These are phyloP conservation scores for Galerucella pusilla DNA, from an alignment of 2,888 invertebrate species.

Conservation along the genomic window DNA sequence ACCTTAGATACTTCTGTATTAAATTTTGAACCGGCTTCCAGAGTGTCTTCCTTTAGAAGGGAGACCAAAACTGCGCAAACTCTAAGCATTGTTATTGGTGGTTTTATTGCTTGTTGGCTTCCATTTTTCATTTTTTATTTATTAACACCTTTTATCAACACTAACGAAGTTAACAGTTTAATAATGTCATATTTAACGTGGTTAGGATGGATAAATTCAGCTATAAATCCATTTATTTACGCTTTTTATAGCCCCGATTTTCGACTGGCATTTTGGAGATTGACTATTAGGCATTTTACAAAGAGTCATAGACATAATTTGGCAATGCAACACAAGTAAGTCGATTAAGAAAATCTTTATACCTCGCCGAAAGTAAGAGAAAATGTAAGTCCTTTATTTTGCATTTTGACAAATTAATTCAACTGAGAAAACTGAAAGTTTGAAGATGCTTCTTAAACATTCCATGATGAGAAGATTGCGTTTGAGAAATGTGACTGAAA, in stretches of 20 bases:
- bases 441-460: too few species aligned
- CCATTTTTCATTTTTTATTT: constrained; percentile 89
- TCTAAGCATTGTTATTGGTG: constrained; percentile 86
- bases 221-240: constrained; percentile 91
- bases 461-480: too few species aligned
- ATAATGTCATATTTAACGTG: constrained; percentile 84
- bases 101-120: constrained; percentile 89
- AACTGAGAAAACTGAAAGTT: too few species aligned
- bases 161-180: constrained; percentile 67
- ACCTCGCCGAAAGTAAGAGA: neutral
- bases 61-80: constrained; percentile 92
- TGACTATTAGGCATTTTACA: constrained; percentile 78
- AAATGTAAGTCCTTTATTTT: neutral
- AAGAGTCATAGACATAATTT: constrained; percentile 61
- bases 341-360: neutral
- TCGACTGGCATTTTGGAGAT: constrained; percentile 85
- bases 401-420: neutral
- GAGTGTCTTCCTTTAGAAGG: constrained; percentile 77
- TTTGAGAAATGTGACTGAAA: too few species aligned
- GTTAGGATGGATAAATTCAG: constrained; percentile 92
- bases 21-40: constrained; percentile 66
- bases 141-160: constrained; percentile 80
- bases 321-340: constrained; percentile 62
- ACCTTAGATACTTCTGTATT: constrained; percentile 68
- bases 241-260: constrained; percentile 91